A percentile compares a stretch with the other conserved stretches of the same genome.
These are phyloP conservation scores for Cryptomyrus ogoouensis DNA, from an alignment of 2,113 vertebrate species.

Conservation along the genomic window DNA sequence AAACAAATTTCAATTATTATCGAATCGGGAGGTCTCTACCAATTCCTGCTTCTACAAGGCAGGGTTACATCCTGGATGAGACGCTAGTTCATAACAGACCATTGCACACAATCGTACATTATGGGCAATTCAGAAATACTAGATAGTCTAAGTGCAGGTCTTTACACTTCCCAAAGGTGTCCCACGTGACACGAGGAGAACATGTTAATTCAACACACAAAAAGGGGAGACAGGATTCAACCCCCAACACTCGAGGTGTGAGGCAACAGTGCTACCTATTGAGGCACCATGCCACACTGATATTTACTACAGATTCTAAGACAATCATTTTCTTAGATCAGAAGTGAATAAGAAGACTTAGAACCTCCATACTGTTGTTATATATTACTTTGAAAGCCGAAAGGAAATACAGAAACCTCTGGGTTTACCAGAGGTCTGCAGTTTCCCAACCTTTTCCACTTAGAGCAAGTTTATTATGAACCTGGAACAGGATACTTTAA, in stretches of 20 bases:
- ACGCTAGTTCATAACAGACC: not conserved
- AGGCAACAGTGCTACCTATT: not conserved
- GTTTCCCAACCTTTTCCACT: not conserved
- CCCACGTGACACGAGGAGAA: not conserved
- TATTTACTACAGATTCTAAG: not conserved
- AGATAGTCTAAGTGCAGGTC: not conserved
- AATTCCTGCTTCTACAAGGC: not conserved
- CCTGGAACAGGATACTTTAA: not conserved
- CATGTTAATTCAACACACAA: not conserved
- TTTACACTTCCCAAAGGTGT: not conserved
- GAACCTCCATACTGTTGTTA: not conserved
- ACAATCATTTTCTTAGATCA: not conserved
- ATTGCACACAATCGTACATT: not conserved
- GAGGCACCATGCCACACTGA: not conserved
- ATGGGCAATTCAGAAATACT: not conserved
- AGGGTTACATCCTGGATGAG: not conserved
- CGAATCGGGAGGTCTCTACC: not conserved
- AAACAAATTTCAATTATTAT: not conserved
- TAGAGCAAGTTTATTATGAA: not conserved
- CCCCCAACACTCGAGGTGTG: not conserved
- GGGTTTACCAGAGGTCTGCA: not conserved
- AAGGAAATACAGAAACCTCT: not conserved
- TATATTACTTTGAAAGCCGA: not conserved
- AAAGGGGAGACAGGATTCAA: not conserved
- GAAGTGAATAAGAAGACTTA: not conserved